phyloP scores from a whole-genome alignment of 2,888 invertebrate species.

The Perizoma flavofasciatum region DNA sequence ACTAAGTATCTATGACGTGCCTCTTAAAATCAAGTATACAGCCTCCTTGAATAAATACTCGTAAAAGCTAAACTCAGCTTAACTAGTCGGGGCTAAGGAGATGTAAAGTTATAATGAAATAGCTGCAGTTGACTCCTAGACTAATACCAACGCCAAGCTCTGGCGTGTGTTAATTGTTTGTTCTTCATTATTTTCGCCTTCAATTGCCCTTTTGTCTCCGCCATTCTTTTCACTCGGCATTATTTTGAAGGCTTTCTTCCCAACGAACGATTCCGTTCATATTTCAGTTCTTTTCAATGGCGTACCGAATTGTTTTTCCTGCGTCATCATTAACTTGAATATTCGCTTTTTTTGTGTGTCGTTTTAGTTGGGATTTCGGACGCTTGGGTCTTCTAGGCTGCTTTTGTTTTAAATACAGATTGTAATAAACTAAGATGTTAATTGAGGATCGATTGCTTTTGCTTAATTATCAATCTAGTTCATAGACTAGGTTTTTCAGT shows the following conservation, averaged over 20 bases:
- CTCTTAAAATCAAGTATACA: too few relatives aligned
- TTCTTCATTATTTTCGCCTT: conserved; percentile 81
- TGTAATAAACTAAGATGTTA: conserved; percentile 15
- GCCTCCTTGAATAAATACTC: too few relatives aligned
- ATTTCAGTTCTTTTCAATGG: conserved; percentile 73
- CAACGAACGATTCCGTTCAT: conserved; percentile 74
- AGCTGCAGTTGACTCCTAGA: conserved; percentile 32
- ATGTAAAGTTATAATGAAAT: not conserved
- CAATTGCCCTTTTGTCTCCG: conserved; percentile 80
- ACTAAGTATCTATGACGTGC: too few relatives aligned
- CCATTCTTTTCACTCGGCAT: conserved; percentile 73
- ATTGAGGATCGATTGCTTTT: not conserved
- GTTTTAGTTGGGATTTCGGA: conserved; percentile 32
- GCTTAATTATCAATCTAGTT: too few relatives aligned
- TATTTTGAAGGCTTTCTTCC: conserved; percentile 74
- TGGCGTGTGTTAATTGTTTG: conserved; percentile 82
- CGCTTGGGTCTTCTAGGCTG: conserved; percentile 13
- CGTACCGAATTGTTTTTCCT: conserved; percentile 69
- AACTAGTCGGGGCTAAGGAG: too few relatives aligned
- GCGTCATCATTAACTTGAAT: conserved; percentile 78
- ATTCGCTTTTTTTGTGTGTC: conserved; percentile 35
- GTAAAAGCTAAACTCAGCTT: too few relatives aligned
- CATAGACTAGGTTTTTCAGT: too few relatives aligned
- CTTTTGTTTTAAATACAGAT: conserved; percentile 33
- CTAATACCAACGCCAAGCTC: conserved; percentile 44